Evolutionary conservation across 2,888 invertebrate genomes (phyloP).

Genomic region (Cybosia mesomella): DNA sequence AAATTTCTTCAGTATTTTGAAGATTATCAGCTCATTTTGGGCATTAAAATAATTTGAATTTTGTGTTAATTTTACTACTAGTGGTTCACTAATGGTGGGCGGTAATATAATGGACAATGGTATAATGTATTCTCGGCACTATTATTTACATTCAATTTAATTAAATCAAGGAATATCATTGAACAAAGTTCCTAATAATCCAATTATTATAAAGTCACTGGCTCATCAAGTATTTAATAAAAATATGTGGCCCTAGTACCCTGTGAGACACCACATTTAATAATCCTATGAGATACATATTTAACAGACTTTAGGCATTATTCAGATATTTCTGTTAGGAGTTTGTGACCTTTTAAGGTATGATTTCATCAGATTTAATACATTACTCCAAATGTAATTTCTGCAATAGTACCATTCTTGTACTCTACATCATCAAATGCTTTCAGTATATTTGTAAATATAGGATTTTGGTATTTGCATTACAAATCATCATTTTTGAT

Average conservation of each 20-base stretch:
- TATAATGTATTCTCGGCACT: too few relatives aligned
- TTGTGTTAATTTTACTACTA: too few relatives aligned
- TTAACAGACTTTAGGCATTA: neutral
- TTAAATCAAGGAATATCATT: neutral
- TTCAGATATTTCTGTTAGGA: neutral
- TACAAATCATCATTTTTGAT: too few relatives aligned
- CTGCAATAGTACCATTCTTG: neutral
- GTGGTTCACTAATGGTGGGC: too few relatives aligned
- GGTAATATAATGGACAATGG: too few relatives aligned
- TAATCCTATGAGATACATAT: neutral
- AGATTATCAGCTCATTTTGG: neutral
- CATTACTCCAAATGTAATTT: neutral
- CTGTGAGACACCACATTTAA: neutral
- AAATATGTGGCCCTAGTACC: neutral
- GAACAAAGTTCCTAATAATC: neutral
- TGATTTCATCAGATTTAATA: too few relatives aligned
- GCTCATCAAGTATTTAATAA: neutral
- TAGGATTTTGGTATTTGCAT: too few relatives aligned
- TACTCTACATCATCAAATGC: neutral
- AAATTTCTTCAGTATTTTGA: neutral
- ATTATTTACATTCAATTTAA: neutral
- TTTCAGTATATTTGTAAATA: neutral
- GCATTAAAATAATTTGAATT: too few relatives aligned
- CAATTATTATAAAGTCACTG: neutral
- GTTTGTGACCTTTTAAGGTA: too few relatives aligned